phyloP scores from a whole-genome alignment of 1,140 invertebrate species.

The Dendroctonus valens region DNA sequence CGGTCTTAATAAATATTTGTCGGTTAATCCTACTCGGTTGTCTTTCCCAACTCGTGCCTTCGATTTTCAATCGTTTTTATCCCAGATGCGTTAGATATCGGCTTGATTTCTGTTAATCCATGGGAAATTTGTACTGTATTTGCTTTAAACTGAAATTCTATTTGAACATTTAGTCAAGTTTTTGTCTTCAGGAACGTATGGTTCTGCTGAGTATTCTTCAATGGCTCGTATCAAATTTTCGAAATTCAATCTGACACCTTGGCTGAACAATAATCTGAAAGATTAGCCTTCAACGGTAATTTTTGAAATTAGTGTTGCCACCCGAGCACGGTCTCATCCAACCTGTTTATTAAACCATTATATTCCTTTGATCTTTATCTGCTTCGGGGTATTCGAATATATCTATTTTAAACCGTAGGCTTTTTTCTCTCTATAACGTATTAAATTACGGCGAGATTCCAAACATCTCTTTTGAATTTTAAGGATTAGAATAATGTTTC shows the following conservation, averaged over 20 bases:
- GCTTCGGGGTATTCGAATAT: slow-evolving; percentile 13
- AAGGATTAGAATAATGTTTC: slow-evolving; percentile 6
- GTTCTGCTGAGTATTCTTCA: too few relatives aligned
- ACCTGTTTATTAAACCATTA: slow-evolving; percentile 27
- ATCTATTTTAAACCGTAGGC: slow-evolving; percentile 11
- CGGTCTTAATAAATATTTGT: slow-evolving; percentile 31
- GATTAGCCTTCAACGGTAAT: slow-evolving; percentile 16
- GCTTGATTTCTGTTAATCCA: too few relatives aligned
- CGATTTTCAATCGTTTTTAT: slow-evolving; percentile 4
- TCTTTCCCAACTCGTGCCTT: slow-evolving; percentile 9
- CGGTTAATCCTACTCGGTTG: slow-evolving; percentile 21
- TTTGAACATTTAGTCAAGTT: too few relatives aligned
- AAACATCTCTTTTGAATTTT: slow-evolving; percentile 17
- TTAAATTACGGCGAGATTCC: slow-evolving; percentile 16
- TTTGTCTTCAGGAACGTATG: too few relatives aligned
- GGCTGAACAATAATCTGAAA: slow-evolving; percentile 23
- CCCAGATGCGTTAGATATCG: not conserved
- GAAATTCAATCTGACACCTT: slow-evolving; percentile 15
- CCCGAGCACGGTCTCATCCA: slow-evolving; percentile 3
- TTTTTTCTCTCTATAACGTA: slow-evolving; percentile 13
- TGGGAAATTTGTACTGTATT: too few relatives aligned
- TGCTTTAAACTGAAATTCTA: too few relatives aligned
- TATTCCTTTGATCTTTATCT: slow-evolving; percentile 14
- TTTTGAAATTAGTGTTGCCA: slow-evolving; percentile 19
- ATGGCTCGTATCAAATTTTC: not conserved